Evolutionary conservation across 2,113 vertebrate genomes (phyloP).

Genomic region (Phainopepla nitens): DNA sequence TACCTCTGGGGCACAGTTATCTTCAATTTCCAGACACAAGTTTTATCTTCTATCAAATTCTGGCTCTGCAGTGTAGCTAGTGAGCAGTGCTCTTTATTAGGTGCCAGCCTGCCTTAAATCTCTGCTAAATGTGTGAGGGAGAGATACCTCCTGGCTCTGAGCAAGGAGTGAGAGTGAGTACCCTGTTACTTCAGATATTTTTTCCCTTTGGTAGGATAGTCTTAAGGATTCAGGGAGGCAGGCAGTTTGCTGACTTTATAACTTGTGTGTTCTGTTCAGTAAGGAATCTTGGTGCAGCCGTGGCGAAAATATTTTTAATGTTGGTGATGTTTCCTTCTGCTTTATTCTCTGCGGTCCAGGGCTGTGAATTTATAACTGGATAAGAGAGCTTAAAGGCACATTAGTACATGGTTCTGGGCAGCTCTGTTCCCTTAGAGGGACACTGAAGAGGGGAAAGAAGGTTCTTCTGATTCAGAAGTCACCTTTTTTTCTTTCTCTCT

Average conservation of each 20-base stretch:
- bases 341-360: background rate
- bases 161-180: background rate
- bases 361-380: background rate
- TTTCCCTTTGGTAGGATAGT: background rate
- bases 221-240: background rate
- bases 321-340: background rate
- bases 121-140: background rate
- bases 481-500: background rate
- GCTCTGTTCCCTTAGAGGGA: background rate
- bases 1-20: background rate
- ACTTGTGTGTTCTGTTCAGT: background rate
- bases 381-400: background rate
- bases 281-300: background rate
- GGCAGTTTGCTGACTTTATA: background rate
- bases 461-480: background rate
- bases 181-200: background rate
- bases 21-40: conserved; percentile 8
- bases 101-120: conserved; percentile 16
- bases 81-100: background rate
- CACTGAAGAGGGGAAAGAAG: background rate
- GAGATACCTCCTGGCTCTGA: background rate
- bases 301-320: background rate
- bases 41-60: background rate
- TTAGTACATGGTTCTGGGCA: background rate
- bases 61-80: background rate